Evolutionary conservation across 2,888 invertebrate genomes (phyloP), one percentile per base, ranked within the genome.

Genomic region (Plagodis dolabraria): DNA sequence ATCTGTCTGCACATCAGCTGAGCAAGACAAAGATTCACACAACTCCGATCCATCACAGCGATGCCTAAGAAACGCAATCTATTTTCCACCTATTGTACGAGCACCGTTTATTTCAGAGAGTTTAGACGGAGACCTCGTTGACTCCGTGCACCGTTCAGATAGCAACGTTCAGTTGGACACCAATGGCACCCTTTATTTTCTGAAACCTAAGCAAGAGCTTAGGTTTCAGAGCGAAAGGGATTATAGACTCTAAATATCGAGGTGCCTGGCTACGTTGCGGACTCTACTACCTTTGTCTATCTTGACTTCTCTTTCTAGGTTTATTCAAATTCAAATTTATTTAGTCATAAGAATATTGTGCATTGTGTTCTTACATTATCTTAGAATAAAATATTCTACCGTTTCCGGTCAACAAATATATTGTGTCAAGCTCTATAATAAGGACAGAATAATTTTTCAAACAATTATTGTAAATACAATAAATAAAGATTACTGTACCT

Each of bases 21-120:
- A 22, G 22, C 4, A 22, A 1, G 22, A 22, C 22, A 22, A 22
- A 22, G 22, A 22, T 22, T 22, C 22, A 22, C 22, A 22, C 22
- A 22, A 22, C 2, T 2, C 44, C 44, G 35, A 10, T 8, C 43
- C 10, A 10, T 42, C 43, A 75, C 72, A 70, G 55, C 72, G 68
- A 54, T 44, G 55, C 60, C 55, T 69, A 67, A 61, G 65, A 53
- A 55, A 68, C 63, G 56, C 62, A 47, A 61, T 53, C 58, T 47
- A 63, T 72, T 68, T 71, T 70, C 61, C 63, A 57, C 47, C 67
- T 65, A 22, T 22, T 49, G 33, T 49, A 40, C 12, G 6, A 12
- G 8, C 6, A 54, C 67, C 68, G 63, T 69, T 67, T 68, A 75
- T 75, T 74, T 74, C 65, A 51, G 68, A 65, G 63, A 60, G 60